Base-by-base conservation (phyloP, 2,797 vertebrate genomes). In the Siniperca scherzeri region DNA sequence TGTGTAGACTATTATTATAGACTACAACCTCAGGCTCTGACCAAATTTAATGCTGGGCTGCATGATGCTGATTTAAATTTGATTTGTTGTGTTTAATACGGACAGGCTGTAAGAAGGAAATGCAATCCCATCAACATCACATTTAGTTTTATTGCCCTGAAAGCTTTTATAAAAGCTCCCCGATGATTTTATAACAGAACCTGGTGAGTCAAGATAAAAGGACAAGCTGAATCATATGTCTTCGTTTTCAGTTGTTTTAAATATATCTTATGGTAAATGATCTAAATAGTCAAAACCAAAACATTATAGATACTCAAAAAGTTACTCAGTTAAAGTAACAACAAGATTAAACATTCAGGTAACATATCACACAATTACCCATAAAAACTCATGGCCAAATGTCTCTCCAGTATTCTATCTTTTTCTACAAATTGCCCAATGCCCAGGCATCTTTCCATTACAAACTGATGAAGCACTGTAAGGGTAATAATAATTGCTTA, bases 391-490 rank as follows among this genome's bases (percentile, higher is more conserved):
- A 17, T 17, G 1, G 7, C 17, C 1, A 71, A 67, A 68, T 16
- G 22, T 69, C 36, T 76, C 40, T 76, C 17, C 0, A 4, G 19
- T 70, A 33, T 52, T 75, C 78, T 40, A 57, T 22, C 14, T 70
- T 56, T 48, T 38, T 27, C 40, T 53, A 9, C 3, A 42, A 50
- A 36, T 52, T 36, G 36, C 36, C 36, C 36, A 36, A 36, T 64
- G 67, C n/a, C 25, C 50, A 70, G 73, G 33, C 48, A 12, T 52
- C 56, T 77, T 73, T 84, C 77, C 72, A 78, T 85, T 77, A 66
- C 22, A 40, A 64, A 81, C 59, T 57, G 48, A 75, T 78, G 55
- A 80, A 62, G 65, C n/a, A 17, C 36, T n/a, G 30, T 85, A 52
- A 57, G 42, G 42, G 33, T 73, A 80, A 85, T 55, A 81, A 78